Conservation (phyloP, 1,140 invertebrate genomes). For the Acromyrmex charruanus region DNA sequence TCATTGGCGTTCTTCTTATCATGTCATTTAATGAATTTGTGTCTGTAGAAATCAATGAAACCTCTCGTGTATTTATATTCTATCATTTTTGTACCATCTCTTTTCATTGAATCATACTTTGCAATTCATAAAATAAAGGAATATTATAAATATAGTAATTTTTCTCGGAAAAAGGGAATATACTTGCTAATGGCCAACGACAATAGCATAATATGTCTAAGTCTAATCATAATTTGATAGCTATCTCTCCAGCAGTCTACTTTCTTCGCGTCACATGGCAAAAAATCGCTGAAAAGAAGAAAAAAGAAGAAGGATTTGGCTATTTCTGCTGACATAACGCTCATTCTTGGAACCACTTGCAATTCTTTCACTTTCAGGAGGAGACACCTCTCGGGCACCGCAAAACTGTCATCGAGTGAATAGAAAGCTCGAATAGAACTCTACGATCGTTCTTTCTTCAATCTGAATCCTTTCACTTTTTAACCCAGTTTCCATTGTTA, state of each 20-base stretch:
- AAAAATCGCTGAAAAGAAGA: background rate
- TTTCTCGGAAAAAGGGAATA: background rate
- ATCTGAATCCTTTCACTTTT: constrained; percentile 83
- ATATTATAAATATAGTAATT: background rate
- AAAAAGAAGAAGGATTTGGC: background rate
- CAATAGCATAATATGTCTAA: background rate
- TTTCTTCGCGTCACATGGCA: background rate
- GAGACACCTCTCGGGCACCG: background rate
- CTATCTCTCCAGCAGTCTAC: background rate
- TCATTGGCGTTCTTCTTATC: background rate
- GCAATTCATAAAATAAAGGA: background rate
- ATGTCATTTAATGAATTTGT: background rate
- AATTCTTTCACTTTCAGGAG: constrained; percentile 4
- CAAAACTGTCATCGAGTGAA: constrained; percentile 26
- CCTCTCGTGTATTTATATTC: background rate
- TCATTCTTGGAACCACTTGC: background rate
- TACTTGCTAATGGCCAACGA: background rate
- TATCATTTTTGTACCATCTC: background rate
- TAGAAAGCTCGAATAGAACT: constrained; percentile 58
- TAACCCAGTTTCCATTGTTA: constrained; percentile 83
- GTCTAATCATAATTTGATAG: background rate
- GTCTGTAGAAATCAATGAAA: background rate
- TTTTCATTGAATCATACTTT: background rate
- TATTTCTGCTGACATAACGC: background rate
- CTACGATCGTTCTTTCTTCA: constrained; percentile 60